Evolutionary conservation across 1,140 invertebrate genomes (phyloP).

Genomic region (Orchesella cincta): DNA sequence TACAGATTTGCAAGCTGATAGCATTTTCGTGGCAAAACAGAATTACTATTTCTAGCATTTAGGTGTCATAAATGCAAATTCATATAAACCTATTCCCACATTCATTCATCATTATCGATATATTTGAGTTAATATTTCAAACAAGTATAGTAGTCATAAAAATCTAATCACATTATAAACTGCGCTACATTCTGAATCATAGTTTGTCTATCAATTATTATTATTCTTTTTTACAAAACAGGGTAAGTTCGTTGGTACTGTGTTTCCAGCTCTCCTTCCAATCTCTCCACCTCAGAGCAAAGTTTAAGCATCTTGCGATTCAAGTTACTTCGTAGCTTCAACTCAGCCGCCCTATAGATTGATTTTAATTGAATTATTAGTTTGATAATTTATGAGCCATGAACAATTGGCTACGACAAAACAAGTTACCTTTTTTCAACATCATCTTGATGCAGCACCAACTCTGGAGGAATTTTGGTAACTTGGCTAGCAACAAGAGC

Average conservation of each 20-base stretch:
- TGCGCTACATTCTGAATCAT: too few relatives aligned
- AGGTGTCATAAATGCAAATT: too few relatives aligned
- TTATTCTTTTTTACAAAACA: slow-evolving; percentile 34
- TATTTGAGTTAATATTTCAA: too few relatives aligned
- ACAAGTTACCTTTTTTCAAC: not conserved
- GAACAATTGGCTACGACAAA: not conserved
- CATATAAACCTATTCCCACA: too few relatives aligned
- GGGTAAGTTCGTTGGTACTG: slow-evolving; percentile 45
- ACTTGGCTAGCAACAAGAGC: not conserved
- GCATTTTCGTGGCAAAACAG: too few relatives aligned
- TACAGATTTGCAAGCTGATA: too few relatives aligned
- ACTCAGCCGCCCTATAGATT: slow-evolving; percentile 29
- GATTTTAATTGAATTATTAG: not conserved
- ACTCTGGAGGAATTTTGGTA: not conserved
- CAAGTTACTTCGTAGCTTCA: slow-evolving; percentile 37
- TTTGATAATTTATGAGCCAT: not conserved
- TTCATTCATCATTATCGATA: too few relatives aligned
- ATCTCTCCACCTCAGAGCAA: slow-evolving; percentile 36
- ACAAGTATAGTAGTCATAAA: too few relatives aligned
- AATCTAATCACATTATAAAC: too few relatives aligned
- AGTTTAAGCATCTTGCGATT: slow-evolving; percentile 39
- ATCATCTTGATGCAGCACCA: not conserved
- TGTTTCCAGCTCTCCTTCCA: slow-evolving; percentile 46
- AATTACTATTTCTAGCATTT: too few relatives aligned
- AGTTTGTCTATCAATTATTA: not conserved